Base-by-base conservation (phyloP, 2,113 vertebrate genomes). In the Apaloderma vittatum region DNA sequence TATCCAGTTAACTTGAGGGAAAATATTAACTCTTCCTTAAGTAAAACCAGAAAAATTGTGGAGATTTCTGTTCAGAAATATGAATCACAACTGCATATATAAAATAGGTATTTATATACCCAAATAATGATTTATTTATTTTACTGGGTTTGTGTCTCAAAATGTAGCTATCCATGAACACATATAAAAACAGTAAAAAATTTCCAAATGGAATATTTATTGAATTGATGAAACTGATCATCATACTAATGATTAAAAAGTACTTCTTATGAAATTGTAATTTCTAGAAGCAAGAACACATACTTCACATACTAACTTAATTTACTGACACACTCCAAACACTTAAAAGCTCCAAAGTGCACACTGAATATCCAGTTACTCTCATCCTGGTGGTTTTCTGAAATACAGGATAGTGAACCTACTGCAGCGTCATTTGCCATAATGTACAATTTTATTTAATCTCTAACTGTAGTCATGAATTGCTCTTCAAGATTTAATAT, bases 11-110 rank as follows among this genome's bases (percentile, higher is more conserved):
- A 51, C 6, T 55, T 48, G 2, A 8, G 61, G 9, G 32, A 62
- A 89, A 81, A 15, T 9, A 6, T 0, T 65, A 51, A 46, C 8
- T 0, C 0, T 12, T 83, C 9, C 17, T 30, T 65, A 40, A 46
- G 7, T 8, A 70, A 51, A 84, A 51, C 2, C 2, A 29, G 22
- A 36, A 71, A 61, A 52, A 30, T 3, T 26, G 4, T 52, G 8
- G 6, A 54, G 9, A 22, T 5, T 3, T 82, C 30, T 71, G 11
- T 46, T 88, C 22, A 85, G 51, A 92, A 82, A 61, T 46, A 34
- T 29, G 81, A 81, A 43, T 55, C 34, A 46, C 2, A 23, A 12
- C 19, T 72, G 20, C 11, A 15, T 67, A 61, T 73, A 51, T 51
- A 65, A 52, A 84, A 43, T 7, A 34, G 4, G 27, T 32, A 82